Evolutionary conservation across 1,140 invertebrate genomes (phyloP).

Genomic region (Bilobella aurantiaca): DNA sequence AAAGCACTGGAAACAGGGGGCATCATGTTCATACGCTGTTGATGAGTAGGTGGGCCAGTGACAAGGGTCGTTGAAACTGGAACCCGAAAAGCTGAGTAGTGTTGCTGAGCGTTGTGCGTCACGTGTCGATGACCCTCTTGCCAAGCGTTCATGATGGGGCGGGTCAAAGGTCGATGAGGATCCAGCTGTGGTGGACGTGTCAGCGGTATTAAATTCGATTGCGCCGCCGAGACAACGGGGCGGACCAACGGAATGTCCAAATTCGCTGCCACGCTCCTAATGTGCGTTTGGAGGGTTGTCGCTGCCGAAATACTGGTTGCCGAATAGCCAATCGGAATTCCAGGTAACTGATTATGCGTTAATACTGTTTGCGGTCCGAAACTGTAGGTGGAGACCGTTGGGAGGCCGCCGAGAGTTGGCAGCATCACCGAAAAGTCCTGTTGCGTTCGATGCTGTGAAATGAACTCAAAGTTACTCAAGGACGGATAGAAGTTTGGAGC

Average conservation of each 20-base stretch:
- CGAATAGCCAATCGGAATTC: conserved; percentile 17
- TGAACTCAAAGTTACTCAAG: not conserved
- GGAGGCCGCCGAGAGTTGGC: not conserved
- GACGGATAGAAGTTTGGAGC: not conserved
- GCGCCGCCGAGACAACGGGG: conserved; percentile 19
- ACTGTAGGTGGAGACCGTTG: not conserved
- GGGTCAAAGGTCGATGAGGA: not conserved
- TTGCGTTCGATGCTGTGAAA: not conserved
- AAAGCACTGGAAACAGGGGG: too few relatives aligned
- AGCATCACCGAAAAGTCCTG: conserved; percentile 5
- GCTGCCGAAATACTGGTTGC: conserved; percentile 26
- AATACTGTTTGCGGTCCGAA: not conserved
- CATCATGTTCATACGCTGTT: too few relatives aligned
- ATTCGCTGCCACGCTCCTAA: conserved; percentile 32
- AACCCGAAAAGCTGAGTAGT: conserved; percentile 31
- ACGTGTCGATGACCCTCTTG: too few relatives aligned
- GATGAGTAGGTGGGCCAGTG: not conserved
- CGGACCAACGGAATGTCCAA: conserved; percentile 33
- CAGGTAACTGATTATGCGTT: not conserved
- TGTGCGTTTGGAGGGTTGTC: conserved; percentile 31
- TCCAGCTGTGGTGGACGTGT: conserved; percentile 4
- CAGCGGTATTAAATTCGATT: conserved; percentile 3
- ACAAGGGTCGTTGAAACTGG: conserved; percentile 17
- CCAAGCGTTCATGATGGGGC: not conserved
- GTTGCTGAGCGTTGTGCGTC: conserved; percentile 7